Conservation (phyloP, 2,113 vertebrate species). For the Ceyx margarethae region DNA sequence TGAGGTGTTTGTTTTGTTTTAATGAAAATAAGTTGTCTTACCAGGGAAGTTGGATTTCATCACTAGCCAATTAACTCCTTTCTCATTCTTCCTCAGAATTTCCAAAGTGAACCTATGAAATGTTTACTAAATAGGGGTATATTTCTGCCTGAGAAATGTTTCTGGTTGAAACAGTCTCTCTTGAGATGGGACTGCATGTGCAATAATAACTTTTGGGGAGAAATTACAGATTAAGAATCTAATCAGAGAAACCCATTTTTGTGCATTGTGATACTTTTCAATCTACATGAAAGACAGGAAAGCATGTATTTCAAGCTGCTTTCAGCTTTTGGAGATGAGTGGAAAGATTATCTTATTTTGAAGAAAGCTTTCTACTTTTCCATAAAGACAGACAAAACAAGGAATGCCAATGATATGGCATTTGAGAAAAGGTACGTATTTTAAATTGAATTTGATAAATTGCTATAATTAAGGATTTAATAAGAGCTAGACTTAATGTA, state of each 20-base stretch:
- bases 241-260: background rate
- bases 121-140: background rate
- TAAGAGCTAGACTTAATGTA: background rate
- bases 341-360: background rate
- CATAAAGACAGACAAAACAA: background rate
- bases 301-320: background rate
- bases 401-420: background rate
- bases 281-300: background rate
- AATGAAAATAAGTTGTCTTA: background rate
- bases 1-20: background rate
- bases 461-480: background rate
- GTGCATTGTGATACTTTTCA: background rate
- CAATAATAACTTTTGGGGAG: background rate
- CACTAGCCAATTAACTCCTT: background rate
- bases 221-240: background rate
- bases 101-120: background rate
- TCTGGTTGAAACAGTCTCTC: background rate
- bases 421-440: background rate
- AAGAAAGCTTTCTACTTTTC: background rate
- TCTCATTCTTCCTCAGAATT: background rate
- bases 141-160: background rate
- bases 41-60: background rate
- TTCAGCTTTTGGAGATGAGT: background rate
- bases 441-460: constrained; percentile 3
- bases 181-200: background rate